Evolutionary conservation across 2,797 vertebrate species (phyloP), one percentile per base, ranked within the genome.

Genomic region (Tadarida brasiliensis): DNA sequence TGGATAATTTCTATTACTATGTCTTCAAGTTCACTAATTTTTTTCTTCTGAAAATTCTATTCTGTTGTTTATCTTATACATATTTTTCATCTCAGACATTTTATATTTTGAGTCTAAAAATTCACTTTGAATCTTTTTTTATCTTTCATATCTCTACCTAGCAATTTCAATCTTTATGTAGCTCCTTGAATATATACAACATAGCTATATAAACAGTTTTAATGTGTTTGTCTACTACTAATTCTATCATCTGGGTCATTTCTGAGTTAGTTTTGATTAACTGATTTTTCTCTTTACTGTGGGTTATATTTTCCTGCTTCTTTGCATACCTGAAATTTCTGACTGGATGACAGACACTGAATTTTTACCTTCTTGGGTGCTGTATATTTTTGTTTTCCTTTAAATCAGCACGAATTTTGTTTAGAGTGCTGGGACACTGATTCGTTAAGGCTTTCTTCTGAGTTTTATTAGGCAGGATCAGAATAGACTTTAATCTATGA

Each of bases 21-120:
- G 7, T 74, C 49, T 88, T 85, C 33, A 85, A 59, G 68, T 73
- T 65, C n/a, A 85, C 39, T 59, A 68, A 49, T 33, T 11, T 51
- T 51, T 88, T 94, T 73, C 56, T 80, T 74, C 28, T 54, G 28
- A 12, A 86, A 44, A 94, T 68, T 81, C n/a, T 80, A 54, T 85
- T 54, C 44, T 85, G 8, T 7, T 81, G 0, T 24, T 77, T 39
- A 59, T 68, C 44, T 28, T 39, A 85, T 19, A 28, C 59, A 15
- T 44, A 76, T 65, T 73, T 95, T 91, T 68, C 19, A 70, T 71
- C 47, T 56, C 47, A 47, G n/a, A 44, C 24, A 82, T 86, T 68
- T 74, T 19, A 47, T 70, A 70, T 81, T 73, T 94, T 11, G 49
- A 17, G 11, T n/a, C 11, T 68, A 54, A 17, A 83, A 92, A 92